Evolutionary conservation across 1,140 invertebrate species (phyloP).

Genomic region (Drosophila pallidifrons): DNA sequence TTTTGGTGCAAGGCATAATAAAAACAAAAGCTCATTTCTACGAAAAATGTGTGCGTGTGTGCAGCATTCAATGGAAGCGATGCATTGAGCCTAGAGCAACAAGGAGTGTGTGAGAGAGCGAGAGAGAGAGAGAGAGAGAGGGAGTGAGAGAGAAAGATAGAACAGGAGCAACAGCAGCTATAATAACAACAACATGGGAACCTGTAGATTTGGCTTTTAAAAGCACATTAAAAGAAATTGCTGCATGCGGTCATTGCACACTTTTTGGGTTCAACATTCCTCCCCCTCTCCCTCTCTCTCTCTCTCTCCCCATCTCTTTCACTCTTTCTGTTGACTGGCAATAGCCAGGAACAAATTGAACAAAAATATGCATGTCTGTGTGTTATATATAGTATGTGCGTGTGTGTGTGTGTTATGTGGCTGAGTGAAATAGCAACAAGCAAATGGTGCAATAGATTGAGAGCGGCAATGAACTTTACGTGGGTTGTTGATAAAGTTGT

Average conservation of each 20-base stretch:
- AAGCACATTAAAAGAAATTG: slow-evolving; percentile 80
- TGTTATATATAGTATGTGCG: slow-evolving; percentile 13
- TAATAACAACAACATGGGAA: slow-evolving; percentile 40
- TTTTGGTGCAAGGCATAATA: slow-evolving; percentile 68
- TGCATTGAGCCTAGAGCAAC: slow-evolving; percentile 13
- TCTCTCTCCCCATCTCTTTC: background rate
- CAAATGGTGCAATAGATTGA: slow-evolving; percentile 13
- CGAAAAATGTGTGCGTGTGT: slow-evolving; percentile 49
- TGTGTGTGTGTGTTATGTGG: background rate
- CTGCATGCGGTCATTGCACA: slow-evolving; percentile 52
- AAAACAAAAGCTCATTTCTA: slow-evolving; percentile 70
- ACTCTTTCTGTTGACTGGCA: slow-evolving; percentile 23
- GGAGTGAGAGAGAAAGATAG: background rate
- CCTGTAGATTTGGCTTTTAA: slow-evolving; percentile 80
- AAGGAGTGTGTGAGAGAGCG: background rate
- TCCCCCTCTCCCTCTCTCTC: background rate
- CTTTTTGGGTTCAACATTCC: slow-evolving; percentile 23
- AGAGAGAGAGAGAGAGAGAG: background rate
- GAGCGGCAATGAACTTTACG: background rate
- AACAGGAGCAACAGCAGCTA: slow-evolving; percentile 11
- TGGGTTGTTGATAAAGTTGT: slow-evolving; percentile 22
- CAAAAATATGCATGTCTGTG: slow-evolving; percentile 50
- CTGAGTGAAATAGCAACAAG: slow-evolving; percentile 7
- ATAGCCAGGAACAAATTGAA: slow-evolving; percentile 56
- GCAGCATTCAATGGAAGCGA: slow-evolving; percentile 39